Percentiles rank a stretch among this genome's conserved stretches.
Evolutionary conservation across 2,888 invertebrate genomes (phyloP).

Genomic region (Carterocephalus palaemon): DNA sequence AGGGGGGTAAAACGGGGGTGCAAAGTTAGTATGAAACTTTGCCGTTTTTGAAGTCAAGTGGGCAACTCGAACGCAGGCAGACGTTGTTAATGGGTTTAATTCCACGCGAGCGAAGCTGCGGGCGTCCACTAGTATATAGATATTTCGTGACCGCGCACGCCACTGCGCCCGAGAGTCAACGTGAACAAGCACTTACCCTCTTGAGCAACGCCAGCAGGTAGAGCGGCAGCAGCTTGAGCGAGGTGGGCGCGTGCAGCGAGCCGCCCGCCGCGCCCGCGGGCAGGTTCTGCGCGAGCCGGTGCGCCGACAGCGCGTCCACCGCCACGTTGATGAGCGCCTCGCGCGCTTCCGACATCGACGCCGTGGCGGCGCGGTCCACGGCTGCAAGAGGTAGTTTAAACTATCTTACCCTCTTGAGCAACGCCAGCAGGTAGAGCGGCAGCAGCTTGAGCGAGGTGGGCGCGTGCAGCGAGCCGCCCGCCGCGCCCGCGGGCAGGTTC

Average conservation of each 20-base stretch:
- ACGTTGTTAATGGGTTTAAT: too few relatives aligned
- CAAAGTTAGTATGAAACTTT: too few relatives aligned
- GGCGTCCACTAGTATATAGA: too few relatives aligned
- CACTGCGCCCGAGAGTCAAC: too few relatives aligned
- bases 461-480: conserved; percentile 81
- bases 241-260: conserved; percentile 86
- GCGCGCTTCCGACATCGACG: conserved; percentile 93
- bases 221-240: conserved; percentile 90
- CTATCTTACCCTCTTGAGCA: conserved; percentile 89
- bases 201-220: conserved; percentile 94
- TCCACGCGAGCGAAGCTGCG: too few relatives aligned
- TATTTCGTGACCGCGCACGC: too few relatives aligned
- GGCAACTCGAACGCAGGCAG: too few relatives aligned
- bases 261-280: conserved; percentile 62
- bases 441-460: conserved; percentile 88
- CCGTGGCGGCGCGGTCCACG: conserved; percentile 92
- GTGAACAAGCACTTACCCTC: conserved; percentile 84
- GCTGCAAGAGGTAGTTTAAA: conserved; percentile 70
- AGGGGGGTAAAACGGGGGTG: too few relatives aligned
- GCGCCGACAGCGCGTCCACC: conserved; percentile 84
- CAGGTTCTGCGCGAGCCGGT: conserved; percentile 78
- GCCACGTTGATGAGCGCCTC: conserved; percentile 98
- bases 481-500: conserved; percentile 78
- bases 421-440: conserved; percentile 92
- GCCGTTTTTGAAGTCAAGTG: too few relatives aligned